Evolutionary conservation across 2,888 invertebrate species (phyloP).

Genomic region (Caenorhabditis zanzibari): DNA sequence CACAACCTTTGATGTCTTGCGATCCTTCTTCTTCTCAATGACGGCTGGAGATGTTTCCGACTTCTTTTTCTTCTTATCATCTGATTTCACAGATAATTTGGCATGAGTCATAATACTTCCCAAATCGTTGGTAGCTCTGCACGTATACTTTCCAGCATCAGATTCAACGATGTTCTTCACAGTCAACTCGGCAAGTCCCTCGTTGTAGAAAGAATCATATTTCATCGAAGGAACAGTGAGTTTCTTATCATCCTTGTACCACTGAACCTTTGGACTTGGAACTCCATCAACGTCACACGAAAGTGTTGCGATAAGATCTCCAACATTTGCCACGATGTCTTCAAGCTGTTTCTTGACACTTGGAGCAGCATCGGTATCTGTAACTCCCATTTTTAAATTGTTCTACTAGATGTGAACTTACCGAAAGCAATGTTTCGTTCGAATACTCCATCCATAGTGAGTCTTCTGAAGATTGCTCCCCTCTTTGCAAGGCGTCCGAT

Average conservation of each 20-base stretch:
- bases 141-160: conserved; percentile 91
- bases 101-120: conserved; percentile 90
- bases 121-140: conserved; percentile 90
- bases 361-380: conserved; percentile 81
- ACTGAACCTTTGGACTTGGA: conserved; percentile 82
- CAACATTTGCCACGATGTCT: conserved; percentile 83
- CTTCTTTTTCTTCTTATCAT: conserved; percentile 66
- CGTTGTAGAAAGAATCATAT: conserved; percentile 82
- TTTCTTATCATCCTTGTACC: conserved; percentile 82
- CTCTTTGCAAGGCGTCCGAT: conserved; percentile 84
- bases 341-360: conserved; percentile 84
- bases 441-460: conserved; percentile 84
- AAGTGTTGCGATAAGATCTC: conserved; percentile 82
- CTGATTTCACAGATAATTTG: conserved; percentile 70
- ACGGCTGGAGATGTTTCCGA: conserved; percentile 70
- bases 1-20: conserved; percentile 65
- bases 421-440: conserved; percentile 84
- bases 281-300: conserved; percentile 83
- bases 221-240: conserved; percentile 81
- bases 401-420: conserved; percentile 63
- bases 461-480: conserved; percentile 84
- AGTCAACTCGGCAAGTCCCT: conserved; percentile 86
- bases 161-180: conserved; percentile 86
- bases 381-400: conserved; percentile 17
- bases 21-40: conserved; percentile 64